Evolutionary conservation across 2,888 invertebrate species (phyloP), one percentile per base, ranked within the genome.

Genomic region (Pseudolycoriella hygida): DNA sequence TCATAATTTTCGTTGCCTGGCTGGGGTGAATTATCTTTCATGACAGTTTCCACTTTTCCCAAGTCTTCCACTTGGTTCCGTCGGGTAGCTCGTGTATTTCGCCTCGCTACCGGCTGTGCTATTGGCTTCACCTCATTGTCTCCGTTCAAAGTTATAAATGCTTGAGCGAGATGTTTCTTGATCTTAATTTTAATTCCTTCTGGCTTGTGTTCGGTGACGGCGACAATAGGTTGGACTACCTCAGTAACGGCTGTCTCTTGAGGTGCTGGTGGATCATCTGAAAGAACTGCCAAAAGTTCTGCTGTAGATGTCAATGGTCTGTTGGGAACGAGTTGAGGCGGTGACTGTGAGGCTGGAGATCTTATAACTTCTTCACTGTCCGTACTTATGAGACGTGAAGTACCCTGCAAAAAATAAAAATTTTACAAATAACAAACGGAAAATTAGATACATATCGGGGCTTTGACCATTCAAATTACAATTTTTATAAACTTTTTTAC

Each of bases 341-440:
- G 40, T 34, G 48, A 47, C 40, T 49, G 46, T 50, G 69, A 67
- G 49, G 66, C 66, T 45, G 73, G 72, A 43, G 72, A 72, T 51
- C 69, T 71, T 42, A 69, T 68, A 43, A 72, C 71, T 58, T 72
- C 73, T 66, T 76, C 76, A 47, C 75, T 76, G 56, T 76, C 76
- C 44, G 76, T 76, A 56, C 76, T 76, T 46, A 76, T 73, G 58
- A 76, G 69, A 52, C 76, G 71, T 43, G 76, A 76, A 46, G 75
- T 76, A 43, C 76, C 76, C 66, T 66, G 49, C n/a, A n/a, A n/a
- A n/a, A n/a, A n/a, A n/a, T n/a, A n/a, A n/a, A n/a, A n/a, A n/a
- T n/a, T n/a, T n/a, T n/a, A 43, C 52, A 53, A 49, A 42, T 42
- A 43, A 50, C 30, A 43, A 14, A 20, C 2, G 15, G 20, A 17